A percentile compares a stretch with the other conserved stretches of the same genome.
Conservation (phyloP, 2,888 invertebrate species). For the Dryobota labecula region DNA sequence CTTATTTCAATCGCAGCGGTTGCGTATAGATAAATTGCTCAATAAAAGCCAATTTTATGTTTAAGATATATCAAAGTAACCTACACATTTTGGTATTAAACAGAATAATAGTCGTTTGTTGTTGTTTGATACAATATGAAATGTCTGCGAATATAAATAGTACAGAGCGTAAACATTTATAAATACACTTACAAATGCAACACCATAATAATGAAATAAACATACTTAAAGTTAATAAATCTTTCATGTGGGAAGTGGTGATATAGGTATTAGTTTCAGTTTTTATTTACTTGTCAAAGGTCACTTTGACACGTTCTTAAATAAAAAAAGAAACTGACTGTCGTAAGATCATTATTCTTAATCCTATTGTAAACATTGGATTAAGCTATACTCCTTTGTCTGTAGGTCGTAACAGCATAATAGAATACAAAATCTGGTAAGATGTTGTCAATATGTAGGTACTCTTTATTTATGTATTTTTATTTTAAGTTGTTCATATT, state of each 20-base stretch:
- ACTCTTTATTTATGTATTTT: background rate
- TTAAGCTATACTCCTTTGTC: slow-evolving; percentile 19
- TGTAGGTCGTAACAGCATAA: background rate
- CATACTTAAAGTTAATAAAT: background rate
- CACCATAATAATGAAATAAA: background rate
- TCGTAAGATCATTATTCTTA: slow-evolving; percentile 1
- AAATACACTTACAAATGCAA: background rate
- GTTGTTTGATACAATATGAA: background rate
- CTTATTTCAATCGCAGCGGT: background rate
- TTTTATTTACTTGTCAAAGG: background rate
- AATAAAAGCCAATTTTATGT: background rate
- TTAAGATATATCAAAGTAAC: background rate
- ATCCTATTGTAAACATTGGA: slow-evolving; percentile 33
- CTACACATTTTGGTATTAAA: background rate
- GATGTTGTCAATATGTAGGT: slow-evolving; percentile 10
- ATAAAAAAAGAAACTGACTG: background rate
- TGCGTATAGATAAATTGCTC: background rate
- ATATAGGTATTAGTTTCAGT: background rate
- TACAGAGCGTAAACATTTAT: background rate
- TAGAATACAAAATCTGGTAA: background rate
- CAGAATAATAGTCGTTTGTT: background rate
- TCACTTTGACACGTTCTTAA: no score
- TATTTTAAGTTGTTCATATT: background rate
- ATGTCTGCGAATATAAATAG: background rate
- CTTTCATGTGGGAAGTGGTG: no score